These are phyloP conservation scores for Balanococcus diminutus DNA, from an alignment of 2,888 invertebrate genomes.

Conservation along the genomic window DNA sequence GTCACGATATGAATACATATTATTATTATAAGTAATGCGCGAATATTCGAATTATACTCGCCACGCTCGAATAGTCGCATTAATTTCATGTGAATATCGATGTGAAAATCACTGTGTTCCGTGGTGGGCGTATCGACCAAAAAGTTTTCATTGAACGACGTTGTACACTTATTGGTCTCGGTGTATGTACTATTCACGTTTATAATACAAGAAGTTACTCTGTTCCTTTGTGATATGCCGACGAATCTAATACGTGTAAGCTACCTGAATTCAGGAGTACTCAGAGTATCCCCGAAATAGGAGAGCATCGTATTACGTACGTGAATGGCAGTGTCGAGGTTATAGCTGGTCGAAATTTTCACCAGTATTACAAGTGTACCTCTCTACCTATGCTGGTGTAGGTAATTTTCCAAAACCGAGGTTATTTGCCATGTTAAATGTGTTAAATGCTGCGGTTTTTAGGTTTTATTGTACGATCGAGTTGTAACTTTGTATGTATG, in stretches of 20 bases:
- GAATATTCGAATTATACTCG: slow-evolving; percentile 55
- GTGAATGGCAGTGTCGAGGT: background rate
- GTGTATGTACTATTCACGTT: slow-evolving; percentile 51
- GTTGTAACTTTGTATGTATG: background rate
- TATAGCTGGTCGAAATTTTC: background rate
- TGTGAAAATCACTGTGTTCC: slow-evolving; percentile 51
- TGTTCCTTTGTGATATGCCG: slow-evolving; percentile 51
- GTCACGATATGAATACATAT: slow-evolving; percentile 37
- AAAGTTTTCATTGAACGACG: slow-evolving; percentile 44
- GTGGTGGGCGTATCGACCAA: slow-evolving; percentile 52
- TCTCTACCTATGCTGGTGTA: background rate
- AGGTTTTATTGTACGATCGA: slow-evolving; percentile 2
- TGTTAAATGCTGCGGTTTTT: slow-evolving; percentile 37
- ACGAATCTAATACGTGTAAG: slow-evolving; percentile 52
- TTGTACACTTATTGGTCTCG: slow-evolving; percentile 51
- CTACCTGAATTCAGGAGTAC: slow-evolving; percentile 50
- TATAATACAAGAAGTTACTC: slow-evolving; percentile 50
- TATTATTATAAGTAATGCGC: slow-evolving; percentile 47
- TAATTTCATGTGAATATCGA: slow-evolving; percentile 55
- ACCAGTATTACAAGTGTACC: background rate
- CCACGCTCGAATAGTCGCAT: slow-evolving; percentile 52
- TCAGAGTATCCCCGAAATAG: slow-evolving; percentile 12
- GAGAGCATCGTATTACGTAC: background rate
- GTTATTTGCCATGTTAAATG: slow-evolving; percentile 26
- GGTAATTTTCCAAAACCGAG: slow-evolving; percentile 16